Base-by-base conservation (phyloP, 2,797 vertebrate genomes). In the Myotis daubentonii region DNA sequence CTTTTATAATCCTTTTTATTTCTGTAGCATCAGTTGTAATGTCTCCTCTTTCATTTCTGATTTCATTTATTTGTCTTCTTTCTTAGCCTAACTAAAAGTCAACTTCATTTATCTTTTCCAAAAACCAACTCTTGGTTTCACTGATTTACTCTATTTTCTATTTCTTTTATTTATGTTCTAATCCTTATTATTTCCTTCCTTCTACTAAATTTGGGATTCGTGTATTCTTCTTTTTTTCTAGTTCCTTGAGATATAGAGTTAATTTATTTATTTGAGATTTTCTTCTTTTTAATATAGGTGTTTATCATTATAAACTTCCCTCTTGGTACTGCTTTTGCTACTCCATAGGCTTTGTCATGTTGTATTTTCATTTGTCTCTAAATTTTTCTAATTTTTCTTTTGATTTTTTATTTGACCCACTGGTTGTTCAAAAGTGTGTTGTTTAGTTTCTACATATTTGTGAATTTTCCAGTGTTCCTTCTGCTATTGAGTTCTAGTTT, bases 401-500 rank as follows among this genome's bases (percentile, higher is more conserved):
- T 41, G 0, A 1, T 83, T 93, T 75, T 41, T 75, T 57, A 55
- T 83, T 93, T 75, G 38, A 70, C 25, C 9, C n/a, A 68, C 3
- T 83, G 38, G 23, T 60, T 82, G 62, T 60, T 89, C 60, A 89
- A 57, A 91, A 89, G 20, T 78, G 20, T 47, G 7, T 22, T 66
- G 71, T 84, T 94, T 83, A 84, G 33, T 60, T 78, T 66, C 36
- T 84, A 74, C 28, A 33, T 71, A 65, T 53, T 87, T 84, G 53
- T 80, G 55, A 80, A 80, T 62, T 51, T 70, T 78, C 33, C 22
- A 89, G 6, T 62, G 78, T 84, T 84, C 62, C 28, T 84, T 94
- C 49, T 71, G 71, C 79, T 94, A 8, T 41, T 89, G 74, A 78
- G 89, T 94, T 78, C 51, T 94, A 51, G n/a, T 51, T 71, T n/a